A percentile compares a stretch with the other conserved stretches of the same genome.
These are phyloP conservation scores for Eucera pruinosa DNA, from an alignment of 2,888 invertebrate genomes.

Conservation along the genomic window DNA sequence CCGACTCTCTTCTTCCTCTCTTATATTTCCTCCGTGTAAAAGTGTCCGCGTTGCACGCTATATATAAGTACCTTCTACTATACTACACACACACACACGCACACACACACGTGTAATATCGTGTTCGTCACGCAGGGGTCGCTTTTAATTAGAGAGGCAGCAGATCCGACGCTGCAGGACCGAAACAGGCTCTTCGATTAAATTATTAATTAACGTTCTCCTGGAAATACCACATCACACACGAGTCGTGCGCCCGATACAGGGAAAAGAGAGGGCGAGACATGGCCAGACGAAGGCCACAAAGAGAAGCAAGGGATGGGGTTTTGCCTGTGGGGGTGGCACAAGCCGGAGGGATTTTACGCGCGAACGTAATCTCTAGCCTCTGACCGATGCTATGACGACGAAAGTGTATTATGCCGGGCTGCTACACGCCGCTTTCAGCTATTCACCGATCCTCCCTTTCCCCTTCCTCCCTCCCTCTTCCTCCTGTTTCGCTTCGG, in stretches of 20 bases:
- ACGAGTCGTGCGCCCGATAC: slow-evolving; percentile 48
- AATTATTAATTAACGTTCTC: slow-evolving; percentile 84
- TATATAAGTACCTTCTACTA: no score
- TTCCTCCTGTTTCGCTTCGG: slow-evolving; percentile 1
- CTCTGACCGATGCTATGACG: slow-evolving; percentile 17
- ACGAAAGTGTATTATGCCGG: slow-evolving; percentile 55
- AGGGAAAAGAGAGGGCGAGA: slow-evolving; percentile 27
- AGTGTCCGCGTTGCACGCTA: no score
- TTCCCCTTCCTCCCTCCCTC: no score
- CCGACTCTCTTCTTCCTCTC: no score
- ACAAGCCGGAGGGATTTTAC: slow-evolving; percentile 14
- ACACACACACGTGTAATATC: slow-evolving; percentile 6
- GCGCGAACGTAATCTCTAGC: slow-evolving; percentile 27
- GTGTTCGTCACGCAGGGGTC: slow-evolving; percentile 44
- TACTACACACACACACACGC: background rate
- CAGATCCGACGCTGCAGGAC: slow-evolving; percentile 68
- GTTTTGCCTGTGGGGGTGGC: background rate
- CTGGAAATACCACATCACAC: slow-evolving; percentile 81
- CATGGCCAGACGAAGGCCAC: slow-evolving; percentile 1
- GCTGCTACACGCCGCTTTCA: slow-evolving; percentile 32
- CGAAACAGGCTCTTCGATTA: slow-evolving; percentile 82
- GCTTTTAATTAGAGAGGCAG: slow-evolving; percentile 80
- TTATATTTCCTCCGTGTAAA: no score
- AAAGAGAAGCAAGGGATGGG: background rate
- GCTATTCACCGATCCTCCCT: slow-evolving; percentile 43